Evolutionary conservation across 37 sponge, comb jelly and placozoan genomes (phyloP), one percentile per base, ranked within the genome.

Genomic region (Spongia lamella): DNA sequence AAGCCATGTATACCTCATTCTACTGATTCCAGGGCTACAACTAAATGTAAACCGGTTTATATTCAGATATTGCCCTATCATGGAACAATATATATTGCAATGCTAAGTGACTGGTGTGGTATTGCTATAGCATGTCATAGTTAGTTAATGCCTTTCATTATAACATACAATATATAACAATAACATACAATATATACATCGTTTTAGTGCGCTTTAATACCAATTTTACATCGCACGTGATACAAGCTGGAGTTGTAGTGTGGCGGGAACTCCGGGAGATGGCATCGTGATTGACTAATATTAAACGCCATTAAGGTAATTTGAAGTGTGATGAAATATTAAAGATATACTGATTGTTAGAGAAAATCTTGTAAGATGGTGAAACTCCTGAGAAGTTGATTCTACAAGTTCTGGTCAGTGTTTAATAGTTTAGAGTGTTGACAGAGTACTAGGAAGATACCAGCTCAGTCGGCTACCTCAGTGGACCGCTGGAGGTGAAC

Each of bases 391-490:
- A 56, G 47, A 73, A 75, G 26, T 86, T 86, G 27, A 50, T 83
- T 38, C 55, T 89, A 17, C 89, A 89, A 83, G 75, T 89, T 11
- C 29, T 83, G 63, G 89, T 89, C 52, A 73, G 85, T 60, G 13
- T 7, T 5, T 53, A 22, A 36, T 22, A 22, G n/a, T n/a, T n/a
- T n/a, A n/a, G n/a, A 16, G 35, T 36, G 20, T 30, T 24, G 66
- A 21, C 40, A 89, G 89, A 83, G 74, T 56, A 73, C 84, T 59
- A 83, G 79, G 63, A 83, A 89, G 75, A 85, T 85, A 37, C 80
- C 71, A 40, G 68, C 73, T 16, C 56, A 82, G 15, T 20, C 20
- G 3, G 3, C n/a, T 2, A 39, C 35, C 25, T 22, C 47, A 43
- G 47, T 43, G 9, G 47, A 43, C 47, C 47, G 47, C 47, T 43